These are phyloP conservation scores for Empis livida DNA, from an alignment of 2,888 invertebrate species.

Conservation along the genomic window DNA sequence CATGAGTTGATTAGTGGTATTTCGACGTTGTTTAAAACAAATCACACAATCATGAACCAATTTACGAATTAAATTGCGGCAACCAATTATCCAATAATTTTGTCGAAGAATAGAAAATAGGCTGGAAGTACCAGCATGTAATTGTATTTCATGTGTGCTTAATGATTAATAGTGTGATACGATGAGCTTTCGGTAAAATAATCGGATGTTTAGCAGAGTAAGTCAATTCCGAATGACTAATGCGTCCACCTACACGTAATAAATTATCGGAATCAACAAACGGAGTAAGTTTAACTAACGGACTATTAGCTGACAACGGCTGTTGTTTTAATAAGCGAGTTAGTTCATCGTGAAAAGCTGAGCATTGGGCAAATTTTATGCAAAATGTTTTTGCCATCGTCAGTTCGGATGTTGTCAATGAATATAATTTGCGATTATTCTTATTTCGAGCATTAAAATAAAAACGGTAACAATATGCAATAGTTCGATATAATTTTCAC, in stretches of 20 bases:
- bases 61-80: not conserved
- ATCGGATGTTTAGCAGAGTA: constrained; percentile 6
- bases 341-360: not conserved
- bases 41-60: not conserved
- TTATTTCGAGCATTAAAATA: too few species aligned
- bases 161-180: too few species aligned
- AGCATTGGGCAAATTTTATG: not conserved
- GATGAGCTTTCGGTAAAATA: constrained; percentile 3
- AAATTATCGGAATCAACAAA: not conserved
- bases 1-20: too few species aligned
- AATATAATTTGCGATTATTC: too few species aligned
- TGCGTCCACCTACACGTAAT: constrained; percentile 4
- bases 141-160: constrained; percentile 1
- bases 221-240: constrained; percentile 1
- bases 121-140: constrained; percentile 3
- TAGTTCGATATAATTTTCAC: too few species aligned
- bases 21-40: not conserved
- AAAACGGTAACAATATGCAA: too few species aligned
- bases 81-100: constrained; percentile 2
- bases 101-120: not conserved
- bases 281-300: not conserved
- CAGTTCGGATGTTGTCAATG: too few species aligned
- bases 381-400: too few species aligned
- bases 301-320: not conserved
- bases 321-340: not conserved